Base-by-base conservation (phyloP, 2,797 vertebrate species). In the Notolepis coatsorum region DNA sequence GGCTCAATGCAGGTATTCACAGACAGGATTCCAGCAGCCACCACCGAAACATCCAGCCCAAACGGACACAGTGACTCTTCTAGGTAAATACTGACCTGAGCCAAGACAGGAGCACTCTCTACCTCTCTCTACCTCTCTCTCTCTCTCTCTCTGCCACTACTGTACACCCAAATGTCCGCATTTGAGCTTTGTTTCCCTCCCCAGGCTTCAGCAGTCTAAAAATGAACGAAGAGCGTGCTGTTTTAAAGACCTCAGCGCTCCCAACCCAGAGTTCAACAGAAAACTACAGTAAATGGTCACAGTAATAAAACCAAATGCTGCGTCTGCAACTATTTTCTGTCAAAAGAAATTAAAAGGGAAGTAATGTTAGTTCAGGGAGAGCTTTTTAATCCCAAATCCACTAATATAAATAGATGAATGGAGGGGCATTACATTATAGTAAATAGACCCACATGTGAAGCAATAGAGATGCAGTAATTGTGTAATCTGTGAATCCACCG, bases 1-100 rank as follows among this genome's bases (percentile, higher is more conserved):
- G 46, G 65, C 82, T 93, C 88, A 93, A 93, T 93, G 91, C 84
- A 86, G 70, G 88, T 89, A 92, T 92, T 93, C 86, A 92, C 87
- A 48, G 65, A 71, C 80, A 65, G 80, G 72, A 89, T 88, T 90
- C 86, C 87, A 86, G 86, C 73, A 79, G 81, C 80, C 81, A 81
- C 80, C 81, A 81, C 78, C 77, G 74, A 84, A 89, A 79, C 85
- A 82, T 81, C 77, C 78, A 65, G 60, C 73, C 74, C 86, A 66
- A 84, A 77, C 48, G 83, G 85, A 85, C 86, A 91, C 57, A 77
- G 75, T 75, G 84, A 80, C 83, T 91, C 89, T 90, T 92, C 91
- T 89, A 81, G 77, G 82, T 89, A 92, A 92, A 92, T 38, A 91
- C 49, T 8, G 12, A 15, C 39, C 49, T 0, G 39, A 73, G 75